A percentile compares a stretch with the other conserved stretches of the same genome.
Conservation (phyloP, 2,888 invertebrate genomes). For the Caenorhabditis drosophilae region DNA sequence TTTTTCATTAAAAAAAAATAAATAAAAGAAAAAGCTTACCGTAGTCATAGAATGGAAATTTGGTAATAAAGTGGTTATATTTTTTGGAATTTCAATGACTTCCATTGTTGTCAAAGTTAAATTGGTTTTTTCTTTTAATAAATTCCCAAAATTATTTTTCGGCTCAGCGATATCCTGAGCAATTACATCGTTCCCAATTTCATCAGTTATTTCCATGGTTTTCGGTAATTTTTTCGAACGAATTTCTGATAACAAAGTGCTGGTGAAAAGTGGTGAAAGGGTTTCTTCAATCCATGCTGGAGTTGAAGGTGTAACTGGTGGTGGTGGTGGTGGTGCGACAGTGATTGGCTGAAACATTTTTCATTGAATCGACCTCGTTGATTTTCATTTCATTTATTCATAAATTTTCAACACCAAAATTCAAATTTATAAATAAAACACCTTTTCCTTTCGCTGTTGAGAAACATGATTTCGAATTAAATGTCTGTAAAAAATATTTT, state of each 20-base stretch:
- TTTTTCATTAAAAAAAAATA: too few relatives aligned
- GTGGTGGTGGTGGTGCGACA: not conserved
- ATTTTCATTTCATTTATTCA: too few relatives aligned
- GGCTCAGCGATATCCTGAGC: slow-evolving; percentile 2
- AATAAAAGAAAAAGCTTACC: too few relatives aligned
- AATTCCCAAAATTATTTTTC: not conserved
- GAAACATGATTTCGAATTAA: slow-evolving; percentile 57
- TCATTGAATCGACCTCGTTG: too few relatives aligned
- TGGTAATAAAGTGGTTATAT: not conserved
- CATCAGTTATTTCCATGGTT: not conserved
- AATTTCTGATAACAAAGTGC: too few relatives aligned
- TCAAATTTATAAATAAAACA: slow-evolving; percentile 4
- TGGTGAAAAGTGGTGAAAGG: too few relatives aligned
- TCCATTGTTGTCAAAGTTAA: not conserved
- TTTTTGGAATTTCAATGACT: not conserved
- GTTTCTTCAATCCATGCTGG: slow-evolving; percentile 20
- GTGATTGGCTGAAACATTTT: too few relatives aligned
- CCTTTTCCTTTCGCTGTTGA: slow-evolving; percentile 29
- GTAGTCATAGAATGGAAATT: too few relatives aligned
- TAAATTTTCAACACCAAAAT: not conserved
- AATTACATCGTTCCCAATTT: not conserved
- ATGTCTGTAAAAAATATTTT: slow-evolving; percentile 45
- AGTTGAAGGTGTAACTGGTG: slow-evolving; percentile 5
- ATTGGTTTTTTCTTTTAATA: not conserved
- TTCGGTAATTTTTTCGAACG: not conserved